Evolutionary conservation across 2,888 invertebrate genomes (phyloP).

Genomic region (Pocota personata): DNA sequence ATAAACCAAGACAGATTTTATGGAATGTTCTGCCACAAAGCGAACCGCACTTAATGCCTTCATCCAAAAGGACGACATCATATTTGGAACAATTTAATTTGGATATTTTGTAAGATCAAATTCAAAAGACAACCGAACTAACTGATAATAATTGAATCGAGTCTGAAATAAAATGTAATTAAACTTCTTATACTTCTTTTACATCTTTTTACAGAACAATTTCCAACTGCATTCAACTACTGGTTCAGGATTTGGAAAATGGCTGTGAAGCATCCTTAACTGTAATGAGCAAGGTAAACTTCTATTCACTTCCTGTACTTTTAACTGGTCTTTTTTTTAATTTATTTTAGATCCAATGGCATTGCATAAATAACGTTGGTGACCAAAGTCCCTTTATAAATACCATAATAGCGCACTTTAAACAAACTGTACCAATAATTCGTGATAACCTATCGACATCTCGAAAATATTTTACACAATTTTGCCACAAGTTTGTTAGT

Average conservation of each 20-base stretch:
- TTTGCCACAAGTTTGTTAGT: slow-evolving; percentile 97
- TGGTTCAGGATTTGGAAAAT: slow-evolving; percentile 96
- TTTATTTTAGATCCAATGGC: slow-evolving; percentile 91
- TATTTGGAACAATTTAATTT: too few relatives aligned
- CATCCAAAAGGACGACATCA: too few relatives aligned
- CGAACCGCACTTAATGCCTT: too few relatives aligned
- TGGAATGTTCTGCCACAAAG: too few relatives aligned
- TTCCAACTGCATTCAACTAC: slow-evolving; percentile 93
- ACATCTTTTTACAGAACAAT: slow-evolving; percentile 85
- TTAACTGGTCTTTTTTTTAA: neutral
- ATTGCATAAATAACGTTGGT: slow-evolving; percentile 95
- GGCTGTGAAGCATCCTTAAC: slow-evolving; percentile 96
- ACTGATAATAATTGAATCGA: too few relatives aligned
- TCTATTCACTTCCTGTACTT: too few relatives aligned
- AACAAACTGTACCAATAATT: slow-evolving; percentile 93
- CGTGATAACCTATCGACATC: slow-evolving; percentile 95
- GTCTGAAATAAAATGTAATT: too few relatives aligned
- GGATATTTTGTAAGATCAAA: too few relatives aligned
- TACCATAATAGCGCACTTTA: slow-evolving; percentile 93
- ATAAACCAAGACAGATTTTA: too few relatives aligned
- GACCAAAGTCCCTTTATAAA: slow-evolving; percentile 98
- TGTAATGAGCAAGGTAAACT: slow-evolving; percentile 93
- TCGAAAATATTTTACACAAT: slow-evolving; percentile 98
- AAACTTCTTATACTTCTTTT: neutral
- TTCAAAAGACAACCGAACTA: too few relatives aligned